phyloP scores from a whole-genome alignment of 2,888 invertebrate genomes.

The Poecilus cupreus region DNA sequence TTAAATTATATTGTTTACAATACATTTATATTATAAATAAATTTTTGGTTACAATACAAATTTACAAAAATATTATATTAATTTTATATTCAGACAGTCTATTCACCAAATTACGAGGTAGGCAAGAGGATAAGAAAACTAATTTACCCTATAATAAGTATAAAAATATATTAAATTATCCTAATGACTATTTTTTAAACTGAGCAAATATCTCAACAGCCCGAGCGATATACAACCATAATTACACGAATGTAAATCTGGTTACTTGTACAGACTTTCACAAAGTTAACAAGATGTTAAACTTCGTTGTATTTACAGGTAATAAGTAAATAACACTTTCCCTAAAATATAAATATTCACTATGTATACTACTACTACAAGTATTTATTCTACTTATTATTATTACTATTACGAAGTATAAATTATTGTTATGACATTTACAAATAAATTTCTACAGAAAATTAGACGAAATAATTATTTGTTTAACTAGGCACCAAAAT shows the following conservation, averaged over 20 bases:
- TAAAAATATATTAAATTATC: not conserved
- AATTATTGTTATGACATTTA: too few species aligned
- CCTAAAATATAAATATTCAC: not conserved
- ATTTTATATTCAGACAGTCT: not conserved
- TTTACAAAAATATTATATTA: not conserved
- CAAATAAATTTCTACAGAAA: too few species aligned
- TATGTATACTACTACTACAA: not conserved
- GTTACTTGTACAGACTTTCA: not conserved
- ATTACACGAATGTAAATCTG: not conserved
- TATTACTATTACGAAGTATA: not conserved
- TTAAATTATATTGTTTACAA: too few species aligned
- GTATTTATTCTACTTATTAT: not conserved
- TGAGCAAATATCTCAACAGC: conserved; percentile 36
- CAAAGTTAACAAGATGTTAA: not conserved
- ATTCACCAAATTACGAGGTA: conserved; percentile 17
- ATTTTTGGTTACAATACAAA: conserved; percentile 20
- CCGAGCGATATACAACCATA: not conserved
- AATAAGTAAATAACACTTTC: not conserved
- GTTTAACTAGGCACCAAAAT: too few species aligned
- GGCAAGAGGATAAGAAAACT: not conserved
- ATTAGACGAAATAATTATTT: too few species aligned
- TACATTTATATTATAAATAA: not conserved
- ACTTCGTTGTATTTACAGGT: not conserved
- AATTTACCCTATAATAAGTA: not conserved
- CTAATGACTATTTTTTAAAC: conserved; percentile 36